A percentile compares a stretch with the other conserved stretches of the same genome.
Evolutionary conservation across 2,888 invertebrate genomes (phyloP).

Genomic region (Tholera decimalis): DNA sequence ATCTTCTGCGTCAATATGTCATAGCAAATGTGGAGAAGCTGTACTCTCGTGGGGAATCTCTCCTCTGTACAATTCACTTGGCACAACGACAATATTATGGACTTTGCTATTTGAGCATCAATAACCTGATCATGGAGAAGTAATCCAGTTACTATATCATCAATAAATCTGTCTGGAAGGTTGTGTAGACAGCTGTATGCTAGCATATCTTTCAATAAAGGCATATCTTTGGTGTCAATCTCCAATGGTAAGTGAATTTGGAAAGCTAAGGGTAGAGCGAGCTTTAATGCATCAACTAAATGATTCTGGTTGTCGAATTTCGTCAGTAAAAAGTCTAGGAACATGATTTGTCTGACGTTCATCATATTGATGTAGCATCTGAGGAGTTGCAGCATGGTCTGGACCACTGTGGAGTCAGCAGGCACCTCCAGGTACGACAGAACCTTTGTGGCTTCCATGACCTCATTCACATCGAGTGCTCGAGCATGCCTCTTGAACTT

Average conservation of each 20-base stretch:
- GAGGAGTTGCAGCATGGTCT: constrained; percentile 92
- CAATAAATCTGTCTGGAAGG: constrained; percentile 88
- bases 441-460: constrained; percentile 92
- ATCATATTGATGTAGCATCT: constrained; percentile 92
- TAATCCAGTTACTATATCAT: constrained; percentile 89
- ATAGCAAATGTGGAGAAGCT: constrained; percentile 89
- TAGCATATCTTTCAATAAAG: constrained; percentile 89
- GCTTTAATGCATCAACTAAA: constrained; percentile 92
- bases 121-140: constrained; percentile 84
- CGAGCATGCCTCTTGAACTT: constrained; percentile 90
- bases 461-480: constrained; percentile 88
- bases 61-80: constrained; percentile 85
- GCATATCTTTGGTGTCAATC: constrained; percentile 90
- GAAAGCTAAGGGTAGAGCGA: constrained; percentile 93
- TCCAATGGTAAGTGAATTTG: constrained; percentile 92
- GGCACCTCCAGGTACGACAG: constrained; percentile 92
- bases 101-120: constrained; percentile 86
- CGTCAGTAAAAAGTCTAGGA: constrained; percentile 91
- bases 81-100: constrained; percentile 91
- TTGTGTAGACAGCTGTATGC: constrained; percentile 88
- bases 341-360: constrained; percentile 92
- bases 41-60: constrained; percentile 81
- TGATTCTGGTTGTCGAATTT: constrained; percentile 89
- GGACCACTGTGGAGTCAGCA: constrained; percentile 90
- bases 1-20: constrained; percentile 86